A percentile compares a stretch with the other conserved stretches of the same genome.
These are phyloP conservation scores for Siderastrea radians DNA, from an alignment of 92 coral and sea anemone species.

Conservation along the genomic window DNA sequence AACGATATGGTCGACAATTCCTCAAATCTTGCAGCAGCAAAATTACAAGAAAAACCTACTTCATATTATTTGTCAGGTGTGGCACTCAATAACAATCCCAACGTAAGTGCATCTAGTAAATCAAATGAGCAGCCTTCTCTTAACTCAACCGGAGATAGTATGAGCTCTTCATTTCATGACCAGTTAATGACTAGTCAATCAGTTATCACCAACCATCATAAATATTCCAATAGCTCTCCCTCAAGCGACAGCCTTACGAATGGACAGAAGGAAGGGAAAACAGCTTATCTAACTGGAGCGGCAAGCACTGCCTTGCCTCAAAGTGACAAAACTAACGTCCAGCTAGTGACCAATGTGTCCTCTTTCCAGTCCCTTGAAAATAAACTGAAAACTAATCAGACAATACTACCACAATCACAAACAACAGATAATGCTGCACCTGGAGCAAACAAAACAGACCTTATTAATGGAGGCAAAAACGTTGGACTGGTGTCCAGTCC, in stretches of 20 bases:
- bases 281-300: not conserved
- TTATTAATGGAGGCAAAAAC: not conserved
- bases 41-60: not conserved
- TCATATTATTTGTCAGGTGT: constrained; percentile 34
- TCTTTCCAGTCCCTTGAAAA: not conserved
- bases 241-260: not conserved
- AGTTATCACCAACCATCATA: not conserved
- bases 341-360: not conserved
- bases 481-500: not conserved
- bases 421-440: not conserved
- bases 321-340: not conserved
- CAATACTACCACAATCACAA: not conserved
- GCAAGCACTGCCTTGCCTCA: not conserved
- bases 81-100: constrained; percentile 34
- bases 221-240: not conserved
- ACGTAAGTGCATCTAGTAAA: not conserved
- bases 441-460: not conserved
- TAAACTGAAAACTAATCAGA: not conserved
- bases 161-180: not conserved
- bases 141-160: not conserved
- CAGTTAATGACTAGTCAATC: not conserved
- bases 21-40: not conserved
- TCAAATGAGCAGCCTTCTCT: not conserved
- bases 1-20: not conserved
- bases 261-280: not conserved